Evolutionary conservation across 2,113 vertebrate species (phyloP).

Genomic region (Asarcornis scutulata): DNA sequence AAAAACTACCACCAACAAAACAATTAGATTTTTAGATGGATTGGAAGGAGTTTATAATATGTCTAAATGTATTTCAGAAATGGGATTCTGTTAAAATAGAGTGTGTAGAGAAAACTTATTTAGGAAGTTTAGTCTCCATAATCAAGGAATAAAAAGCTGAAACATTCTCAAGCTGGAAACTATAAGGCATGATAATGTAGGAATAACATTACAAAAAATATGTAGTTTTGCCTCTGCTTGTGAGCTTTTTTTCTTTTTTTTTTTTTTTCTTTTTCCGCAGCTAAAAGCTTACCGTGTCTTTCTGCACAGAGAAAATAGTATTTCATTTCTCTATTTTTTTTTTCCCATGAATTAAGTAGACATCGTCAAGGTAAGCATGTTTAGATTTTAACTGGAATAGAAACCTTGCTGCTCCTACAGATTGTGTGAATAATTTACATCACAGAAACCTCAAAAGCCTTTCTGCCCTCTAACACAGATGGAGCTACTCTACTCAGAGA

Average conservation of each 20-base stretch:
- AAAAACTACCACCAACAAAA: too few species aligned
- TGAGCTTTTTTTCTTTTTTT: not conserved
- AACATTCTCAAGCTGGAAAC: not conserved
- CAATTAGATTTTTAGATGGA: not conserved
- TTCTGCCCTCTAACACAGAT: not conserved
- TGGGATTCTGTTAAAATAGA: not conserved
- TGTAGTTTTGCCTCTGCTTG: not conserved
- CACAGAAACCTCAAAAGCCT: not conserved
- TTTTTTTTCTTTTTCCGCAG: not conserved
- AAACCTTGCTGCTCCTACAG: not conserved
- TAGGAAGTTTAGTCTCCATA: not conserved
- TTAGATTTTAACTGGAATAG: conserved; percentile 11
- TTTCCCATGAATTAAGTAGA: not conserved
- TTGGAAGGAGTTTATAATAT: not conserved
- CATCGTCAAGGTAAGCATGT: not conserved
- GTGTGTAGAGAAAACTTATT: not conserved
- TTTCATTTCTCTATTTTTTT: not conserved
- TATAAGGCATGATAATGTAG: not conserved
- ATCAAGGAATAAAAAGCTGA: not conserved
- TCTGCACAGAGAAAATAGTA: not conserved
- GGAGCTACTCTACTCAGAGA: not conserved
- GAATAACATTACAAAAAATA: not conserved
- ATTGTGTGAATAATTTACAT: not conserved
- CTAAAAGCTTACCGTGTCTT: not conserved
- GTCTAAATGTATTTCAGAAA: not conserved